Conservation (phyloP, 2,113 vertebrate genomes). For the Pampusana beccarii region DNA sequence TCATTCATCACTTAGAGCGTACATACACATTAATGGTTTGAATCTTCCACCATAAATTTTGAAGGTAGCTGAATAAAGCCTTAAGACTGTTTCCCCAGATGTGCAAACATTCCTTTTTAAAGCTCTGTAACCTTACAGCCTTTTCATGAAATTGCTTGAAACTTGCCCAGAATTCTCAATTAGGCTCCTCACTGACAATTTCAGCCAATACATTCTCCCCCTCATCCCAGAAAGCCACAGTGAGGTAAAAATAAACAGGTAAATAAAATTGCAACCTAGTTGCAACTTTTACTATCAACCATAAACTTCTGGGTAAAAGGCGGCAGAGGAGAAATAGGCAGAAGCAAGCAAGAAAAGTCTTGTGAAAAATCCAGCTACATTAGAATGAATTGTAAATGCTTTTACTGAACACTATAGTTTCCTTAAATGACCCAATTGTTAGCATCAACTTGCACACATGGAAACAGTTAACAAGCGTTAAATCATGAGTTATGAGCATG, state of each 20-base stretch:
- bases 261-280: constrained; percentile 24
- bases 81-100: constrained; percentile 16
- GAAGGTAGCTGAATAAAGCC: constrained; percentile 48
- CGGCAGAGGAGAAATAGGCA: constrained; percentile 36
- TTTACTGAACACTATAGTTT: constrained; percentile 58
- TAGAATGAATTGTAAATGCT: constrained; percentile 41
- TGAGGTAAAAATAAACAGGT: constrained; percentile 20
- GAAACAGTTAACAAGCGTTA: constrained; percentile 65
- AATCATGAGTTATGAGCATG: constrained; percentile 50
- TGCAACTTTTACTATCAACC: constrained; percentile 36
- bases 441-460: constrained; percentile 67
- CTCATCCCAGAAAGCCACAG: constrained; percentile 24
- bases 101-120: background rate
- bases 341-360: constrained; percentile 49
- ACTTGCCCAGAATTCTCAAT: constrained; percentile 3
- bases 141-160: constrained; percentile 66
- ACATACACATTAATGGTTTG: constrained; percentile 37
- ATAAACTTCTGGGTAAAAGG: constrained; percentile 51
- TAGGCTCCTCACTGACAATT: background rate
- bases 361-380: constrained; percentile 50
- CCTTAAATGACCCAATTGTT: constrained; percentile 51
- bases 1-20: constrained; percentile 36
- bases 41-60: background rate
- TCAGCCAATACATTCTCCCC: constrained; percentile 25
- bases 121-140: constrained; percentile 41